Base-by-base conservation (phyloP, 2,888 invertebrate genomes). In the Mesochorus sp. region DNA sequence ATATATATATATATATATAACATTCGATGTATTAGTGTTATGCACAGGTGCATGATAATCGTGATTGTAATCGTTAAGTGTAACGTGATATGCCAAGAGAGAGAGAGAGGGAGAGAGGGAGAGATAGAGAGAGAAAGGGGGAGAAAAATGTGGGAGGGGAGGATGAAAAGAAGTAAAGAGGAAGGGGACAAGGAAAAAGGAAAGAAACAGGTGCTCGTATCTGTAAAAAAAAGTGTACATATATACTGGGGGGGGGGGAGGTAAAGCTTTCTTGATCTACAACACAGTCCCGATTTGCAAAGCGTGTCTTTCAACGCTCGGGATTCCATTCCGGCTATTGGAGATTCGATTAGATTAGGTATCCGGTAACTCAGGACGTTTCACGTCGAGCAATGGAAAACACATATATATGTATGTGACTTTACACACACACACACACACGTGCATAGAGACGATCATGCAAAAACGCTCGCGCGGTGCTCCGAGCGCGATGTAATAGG, bases 161-260 rank as follows among this genome's bases (percentile, higher is more conserved):
- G 76, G 77, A 82, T 79, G 80, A 74, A 75, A 68, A 67, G 24
- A 44, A 24, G 0, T 12, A 12, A 28, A 73, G 8, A 28, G 62
- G 75, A 73, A 66, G 74, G 57, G 37, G 21, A 74, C 62, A 76
- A 68, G 76, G 77, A 82, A 80, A 81, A 74, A 75, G 66, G 64
- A 28, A 44, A 24, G 0, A 17, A 12, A 28, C 12, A 28, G 26
- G 10, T 31, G n/a, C 3, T 24, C 26, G 26, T 51, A 34, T 21
- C 26, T 34, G 55, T 34, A 42, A 71, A 49, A 53, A 72, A 53
- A 21, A 5, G 24, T 49, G 21, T 12, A 31, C 37, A 14, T 12
- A n/a, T n/a, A n/a, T n/a, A n/a, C n/a, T n/a, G n/a, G n/a, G n/a
- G n/a, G n/a, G n/a, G 12, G 21, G 19, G 1, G 5, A 6, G 39